A percentile compares a stretch with the other conserved stretches of the same genome.
Conservation (phyloP, 1,140 invertebrate genomes). For the Drosophila dunni region DNA sequence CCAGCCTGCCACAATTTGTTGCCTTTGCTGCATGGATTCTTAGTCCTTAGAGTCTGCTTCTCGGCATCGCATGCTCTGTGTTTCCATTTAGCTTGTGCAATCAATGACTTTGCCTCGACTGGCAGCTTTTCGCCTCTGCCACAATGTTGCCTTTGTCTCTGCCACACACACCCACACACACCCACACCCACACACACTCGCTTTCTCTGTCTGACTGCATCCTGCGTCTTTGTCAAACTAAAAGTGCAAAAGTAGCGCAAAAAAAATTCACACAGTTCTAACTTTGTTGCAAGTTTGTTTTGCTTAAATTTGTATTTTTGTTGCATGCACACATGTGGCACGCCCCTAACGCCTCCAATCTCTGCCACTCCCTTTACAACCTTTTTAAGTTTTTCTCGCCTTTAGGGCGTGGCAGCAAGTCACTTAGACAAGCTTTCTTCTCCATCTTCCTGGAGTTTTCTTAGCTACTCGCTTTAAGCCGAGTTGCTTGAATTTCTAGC, state of each 20-base stretch:
- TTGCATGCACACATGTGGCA: slow-evolving; percentile 21
- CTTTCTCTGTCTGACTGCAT: slow-evolving; percentile 33
- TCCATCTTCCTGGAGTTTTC: slow-evolving; percentile 13
- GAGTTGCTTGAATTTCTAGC: slow-evolving; percentile 1
- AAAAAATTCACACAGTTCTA: slow-evolving; percentile 45
- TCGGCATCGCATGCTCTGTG: slow-evolving; percentile 14
- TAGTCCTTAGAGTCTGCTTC: slow-evolving; percentile 16
- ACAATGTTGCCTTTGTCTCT: slow-evolving; percentile 44
- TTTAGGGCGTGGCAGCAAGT: slow-evolving; percentile 16
- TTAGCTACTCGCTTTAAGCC: slow-evolving; percentile 11
- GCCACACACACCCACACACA: slow-evolving; percentile 23
- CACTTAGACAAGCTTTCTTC: slow-evolving; percentile 29
- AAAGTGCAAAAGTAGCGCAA: slow-evolving; percentile 47
- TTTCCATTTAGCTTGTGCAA: slow-evolving; percentile 56
- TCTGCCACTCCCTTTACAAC: background rate
- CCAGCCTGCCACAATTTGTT: background rate
- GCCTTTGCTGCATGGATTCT: slow-evolving; percentile 12
- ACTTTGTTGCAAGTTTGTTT: slow-evolving; percentile 75
- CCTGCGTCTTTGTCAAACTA: slow-evolving; percentile 8
- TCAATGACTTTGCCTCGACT: slow-evolving; percentile 58
- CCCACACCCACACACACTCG: slow-evolving; percentile 2
- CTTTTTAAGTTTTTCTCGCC: slow-evolving; percentile 11
- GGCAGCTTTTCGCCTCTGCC: slow-evolving; percentile 25
- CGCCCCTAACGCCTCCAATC: background rate
- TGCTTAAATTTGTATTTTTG: slow-evolving; percentile 68